Percentiles rank a stretch among this genome's conserved stretches.
Evolutionary conservation across 2,113 vertebrate genomes (phyloP).

Genomic region (Peucedramus taeniatus): DNA sequence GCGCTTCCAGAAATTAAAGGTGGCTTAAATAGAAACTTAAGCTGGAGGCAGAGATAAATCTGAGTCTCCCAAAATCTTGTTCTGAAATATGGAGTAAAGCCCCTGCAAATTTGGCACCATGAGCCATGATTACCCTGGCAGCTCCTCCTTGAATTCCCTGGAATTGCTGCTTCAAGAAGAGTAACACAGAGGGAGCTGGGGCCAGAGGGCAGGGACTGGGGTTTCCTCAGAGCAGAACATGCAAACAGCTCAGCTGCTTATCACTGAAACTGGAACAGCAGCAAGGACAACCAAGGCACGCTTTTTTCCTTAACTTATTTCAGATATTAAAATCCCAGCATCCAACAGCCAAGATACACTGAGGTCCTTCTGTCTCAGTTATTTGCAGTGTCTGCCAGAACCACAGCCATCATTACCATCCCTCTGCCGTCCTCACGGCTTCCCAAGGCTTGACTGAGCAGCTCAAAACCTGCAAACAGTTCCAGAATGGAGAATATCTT

Average conservation of each 20-base stretch:
- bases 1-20: background rate
- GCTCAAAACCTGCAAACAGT: background rate
- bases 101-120: background rate
- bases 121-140: background rate
- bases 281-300: background rate
- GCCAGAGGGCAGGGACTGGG: background rate
- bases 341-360: background rate
- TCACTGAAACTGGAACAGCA: background rate
- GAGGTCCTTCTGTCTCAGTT: background rate
- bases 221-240: background rate
- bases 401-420: background rate
- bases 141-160: background rate
- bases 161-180: background rate
- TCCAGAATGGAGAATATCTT: background rate
- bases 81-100: background rate
- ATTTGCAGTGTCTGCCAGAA: background rate
- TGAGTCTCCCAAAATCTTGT: background rate
- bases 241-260: background rate
- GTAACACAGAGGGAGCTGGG: background rate
- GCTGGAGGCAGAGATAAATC: background rate
- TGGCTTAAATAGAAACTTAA: conserved; percentile 20
- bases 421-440: background rate
- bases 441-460: background rate
- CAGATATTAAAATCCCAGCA: background rate
- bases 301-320: background rate